Conservation (phyloP, 2,113 vertebrate species). For the Cacatua alba region DNA sequence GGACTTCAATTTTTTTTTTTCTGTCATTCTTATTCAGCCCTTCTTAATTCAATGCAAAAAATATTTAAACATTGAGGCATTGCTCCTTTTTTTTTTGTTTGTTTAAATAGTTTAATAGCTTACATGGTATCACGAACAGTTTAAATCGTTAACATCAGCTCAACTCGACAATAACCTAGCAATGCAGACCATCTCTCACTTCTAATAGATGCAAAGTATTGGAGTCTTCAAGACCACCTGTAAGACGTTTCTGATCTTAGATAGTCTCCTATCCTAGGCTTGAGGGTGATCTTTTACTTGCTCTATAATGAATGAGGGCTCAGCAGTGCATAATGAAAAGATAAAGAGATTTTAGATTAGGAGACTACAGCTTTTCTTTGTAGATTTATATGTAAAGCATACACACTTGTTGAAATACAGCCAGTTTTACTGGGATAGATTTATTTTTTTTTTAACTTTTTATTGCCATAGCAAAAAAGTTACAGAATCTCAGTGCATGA, state of each 20-base stretch:
- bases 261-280: neutral
- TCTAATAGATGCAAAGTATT: neutral
- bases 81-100: neutral
- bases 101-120: neutral
- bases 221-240: neutral
- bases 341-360: slow-evolving; percentile 11
- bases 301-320: neutral
- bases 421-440: neutral
- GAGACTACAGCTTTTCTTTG: neutral
- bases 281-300: neutral
- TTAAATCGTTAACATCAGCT: neutral
- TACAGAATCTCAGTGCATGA: neutral
- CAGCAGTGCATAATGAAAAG: slow-evolving; percentile 7
- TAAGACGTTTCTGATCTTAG: neutral
- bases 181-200: neutral
- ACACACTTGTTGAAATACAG: neutral
- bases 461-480: neutral
- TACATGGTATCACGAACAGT: neutral
- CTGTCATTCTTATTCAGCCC: neutral
- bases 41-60: neutral
- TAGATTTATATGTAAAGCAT: neutral
- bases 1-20: neutral
- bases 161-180: neutral
- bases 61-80: neutral
- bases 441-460: neutral